Percentiles rank a stretch among this genome's conserved stretches.
phyloP scores from a whole-genome alignment of 1,140 invertebrate species.

The Dreissena polymorpha region DNA sequence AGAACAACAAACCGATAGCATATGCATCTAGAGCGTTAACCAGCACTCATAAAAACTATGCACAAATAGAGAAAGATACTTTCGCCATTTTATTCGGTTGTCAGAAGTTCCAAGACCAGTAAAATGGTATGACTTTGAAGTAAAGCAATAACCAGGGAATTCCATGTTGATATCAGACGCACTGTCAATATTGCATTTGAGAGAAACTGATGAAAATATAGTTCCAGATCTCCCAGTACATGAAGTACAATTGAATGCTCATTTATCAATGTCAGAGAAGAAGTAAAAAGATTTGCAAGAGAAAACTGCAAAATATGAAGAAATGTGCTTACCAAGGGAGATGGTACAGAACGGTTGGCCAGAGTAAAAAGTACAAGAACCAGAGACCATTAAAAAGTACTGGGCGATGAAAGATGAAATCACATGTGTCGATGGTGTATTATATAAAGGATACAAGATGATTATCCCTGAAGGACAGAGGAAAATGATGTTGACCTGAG shows the following conservation, averaged over 20 bases:
- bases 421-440: not conserved
- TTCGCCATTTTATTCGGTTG: constrained; percentile 13
- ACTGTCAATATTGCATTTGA: not conserved
- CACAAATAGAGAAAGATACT: constrained; percentile 25
- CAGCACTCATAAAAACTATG: not conserved
- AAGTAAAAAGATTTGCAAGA: not conserved
- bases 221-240: not conserved
- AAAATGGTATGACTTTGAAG: constrained; percentile 22
- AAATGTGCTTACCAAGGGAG: not conserved
- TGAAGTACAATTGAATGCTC: too few relatives aligned
- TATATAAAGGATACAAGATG: not conserved
- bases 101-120: not conserved
- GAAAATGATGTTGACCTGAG: constrained; percentile 6
- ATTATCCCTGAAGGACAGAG: constrained; percentile 8
- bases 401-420: constrained; percentile 27
- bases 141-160: constrained; percentile 8
- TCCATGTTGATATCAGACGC: too few relatives aligned
- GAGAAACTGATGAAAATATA: not conserved
- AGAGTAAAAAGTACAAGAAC: not conserved
- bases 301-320: not conserved
- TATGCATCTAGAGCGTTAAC: too few relatives aligned
- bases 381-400: not conserved
- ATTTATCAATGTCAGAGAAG: not conserved
- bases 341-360: constrained; percentile 15
- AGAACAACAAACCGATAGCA: constrained; percentile 15